These are phyloP conservation scores for Megalops atlanticus DNA, from an alignment of 2,113 vertebrate genomes.

Conservation along the genomic window DNA sequence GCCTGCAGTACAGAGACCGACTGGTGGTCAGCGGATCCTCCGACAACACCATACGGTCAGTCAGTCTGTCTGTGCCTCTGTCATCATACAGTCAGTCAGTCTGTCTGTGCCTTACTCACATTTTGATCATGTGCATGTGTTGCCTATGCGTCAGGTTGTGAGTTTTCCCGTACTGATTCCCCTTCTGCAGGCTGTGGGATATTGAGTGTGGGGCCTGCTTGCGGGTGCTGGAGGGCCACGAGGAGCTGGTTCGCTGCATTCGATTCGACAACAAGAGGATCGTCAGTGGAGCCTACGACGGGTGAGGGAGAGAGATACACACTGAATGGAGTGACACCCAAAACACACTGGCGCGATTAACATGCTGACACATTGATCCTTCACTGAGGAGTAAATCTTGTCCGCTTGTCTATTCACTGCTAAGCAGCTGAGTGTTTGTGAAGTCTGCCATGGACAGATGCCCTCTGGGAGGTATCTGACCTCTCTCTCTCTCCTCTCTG, in stretches of 20 bases:
- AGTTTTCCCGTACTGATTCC: too few relatives aligned
- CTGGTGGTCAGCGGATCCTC: constrained; percentile 96
- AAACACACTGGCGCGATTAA: too few relatives aligned
- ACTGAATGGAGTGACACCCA: too few relatives aligned
- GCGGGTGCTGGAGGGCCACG: constrained; percentile 93
- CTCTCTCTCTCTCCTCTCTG: constrained; percentile 34
- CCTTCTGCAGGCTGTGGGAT: constrained; percentile 86
- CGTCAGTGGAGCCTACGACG: constrained; percentile 98
- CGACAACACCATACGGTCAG: constrained; percentile 94
- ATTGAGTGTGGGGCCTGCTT: constrained; percentile 97
- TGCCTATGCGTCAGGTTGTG: too few relatives aligned
- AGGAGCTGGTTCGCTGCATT: constrained; percentile 97
- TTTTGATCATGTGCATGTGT: too few relatives aligned
- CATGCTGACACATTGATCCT: too few relatives aligned
- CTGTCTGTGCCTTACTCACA: too few relatives aligned
- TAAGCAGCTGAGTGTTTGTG: too few relatives aligned
- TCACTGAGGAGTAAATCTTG: too few relatives aligned
- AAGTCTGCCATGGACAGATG: too few relatives aligned
- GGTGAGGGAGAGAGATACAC: constrained; percentile 77
- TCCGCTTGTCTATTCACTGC: too few relatives aligned
- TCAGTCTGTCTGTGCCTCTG: neutral
- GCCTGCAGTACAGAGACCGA: constrained; percentile 94
- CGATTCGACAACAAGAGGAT: constrained; percentile 99
- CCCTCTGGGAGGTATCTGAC: neutral
- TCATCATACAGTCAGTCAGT: neutral